Evolutionary conservation across 2,797 vertebrate species (phyloP), one percentile per base, ranked within the genome.

Genomic region (Anguilla megastoma): DNA sequence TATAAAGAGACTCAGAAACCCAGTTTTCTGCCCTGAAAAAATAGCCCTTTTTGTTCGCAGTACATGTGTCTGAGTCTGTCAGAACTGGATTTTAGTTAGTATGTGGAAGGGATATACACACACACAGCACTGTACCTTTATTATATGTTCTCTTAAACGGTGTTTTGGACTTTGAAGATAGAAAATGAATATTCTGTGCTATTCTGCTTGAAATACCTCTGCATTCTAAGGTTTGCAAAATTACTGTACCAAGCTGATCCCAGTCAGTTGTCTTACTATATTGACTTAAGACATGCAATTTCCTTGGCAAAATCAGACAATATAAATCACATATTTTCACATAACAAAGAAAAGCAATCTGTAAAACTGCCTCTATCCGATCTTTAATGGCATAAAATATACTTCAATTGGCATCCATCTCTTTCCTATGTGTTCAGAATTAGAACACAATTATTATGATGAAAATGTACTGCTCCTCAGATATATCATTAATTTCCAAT

Each of bases 321-420:
- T 82, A 85, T 50, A 21, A 76, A 16, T 56, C 2, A 58, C 66
- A 88, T 89, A 89, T 88, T 86, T 88, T 90, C 76, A 58, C 89
- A 27, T 48, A 60, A 69, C 86, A 88, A 90, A 88, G 74, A 84
- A 41, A 80, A 16, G 2, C 14, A 84, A 48, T 24, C 85, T 60
- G 88, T 36, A 52, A 52, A 85, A 71, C 41, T 80, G 66, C 33
- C 30, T 84, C 86, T 60, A 89, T 69, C 45, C 41, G 3, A 27
- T 88, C 76, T 2, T 66, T 82, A 87, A 89, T 84, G 82, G 76
- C 76, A 86, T 85, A 69, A 89, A 85, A 89, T 84, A 66, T 66
- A 18, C 33, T 8, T 76, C 14, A 36, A 41, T 36, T 41, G 74
- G 33, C 74, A 41, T 3, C 36, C 12, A 79, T 41, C 74, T 82